Base-by-base conservation (phyloP, 2,888 invertebrate species). In the Cyclophora albipunctata region DNA sequence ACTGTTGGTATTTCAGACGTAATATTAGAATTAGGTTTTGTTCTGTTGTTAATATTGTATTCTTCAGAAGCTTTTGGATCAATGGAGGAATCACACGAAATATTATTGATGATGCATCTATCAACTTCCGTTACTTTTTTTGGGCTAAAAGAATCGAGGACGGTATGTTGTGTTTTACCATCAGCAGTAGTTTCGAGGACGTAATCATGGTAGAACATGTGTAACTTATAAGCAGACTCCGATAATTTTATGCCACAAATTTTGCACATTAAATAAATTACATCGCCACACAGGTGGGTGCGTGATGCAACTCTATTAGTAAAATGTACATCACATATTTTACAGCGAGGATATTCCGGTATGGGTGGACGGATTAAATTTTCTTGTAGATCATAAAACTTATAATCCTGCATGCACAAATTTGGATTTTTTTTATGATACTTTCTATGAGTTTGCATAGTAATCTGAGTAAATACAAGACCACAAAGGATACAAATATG, bases 271-370 rank as follows among this genome's bases (percentile, higher is more conserved):
- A 69, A 53, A 63, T 63, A 71, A 7, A 67, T 59, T 37, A 60
- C 65, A 46, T 70, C 58, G 45, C 58, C 63, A 54, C 84, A 84
- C 4, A 60, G 35, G 57, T 84, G 84, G 45, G 48, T 53, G 35
- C 45, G 52, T 34, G 72, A 53, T 34, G 63, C 67, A n/a, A 35
- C 40, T 62, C 71, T 72, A 49, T 64, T 69, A 47, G 77, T 57
- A 52, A 79, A 81, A 61, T 75, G 67, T 53, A 78, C 67, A 40
- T 64, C 63, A 59, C 84, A 84, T 40, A 55, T 55, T 37, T 58
- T 54, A 63, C 84, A 84, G 46, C 69, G 68, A 6, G 76, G 79
- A 56, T 73, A 81, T 41, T 71, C 66, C 4, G 83, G 82, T 47
- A 81, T 55, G 3, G 80, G 79, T 41, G 84, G 83, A 42, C 45